Evolutionary conservation across 2,888 invertebrate genomes (phyloP), one percentile per base, ranked within the genome.

Genomic region (Ornithoptera priamus): DNA sequence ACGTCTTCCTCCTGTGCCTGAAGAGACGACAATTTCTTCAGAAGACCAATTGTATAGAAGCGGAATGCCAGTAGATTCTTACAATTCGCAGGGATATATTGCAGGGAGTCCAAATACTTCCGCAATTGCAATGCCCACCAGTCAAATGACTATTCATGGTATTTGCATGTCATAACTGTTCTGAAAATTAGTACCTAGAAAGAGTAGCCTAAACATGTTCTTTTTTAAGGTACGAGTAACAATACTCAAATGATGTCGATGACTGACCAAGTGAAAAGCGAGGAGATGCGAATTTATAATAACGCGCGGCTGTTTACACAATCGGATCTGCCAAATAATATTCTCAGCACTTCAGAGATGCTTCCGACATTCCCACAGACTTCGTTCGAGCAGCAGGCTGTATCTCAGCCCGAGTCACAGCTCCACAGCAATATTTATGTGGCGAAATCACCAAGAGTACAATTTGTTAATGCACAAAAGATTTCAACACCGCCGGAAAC

Each of bases 1-100:
- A 62, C 93, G 94, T 62, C 83, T 95, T 78, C 93, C 94, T 72
- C 92, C 94, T 22, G 94, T 95, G 71, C 94, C 94, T 8, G 94
- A 95, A 78, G 95, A 95, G 80, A 88, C 90, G 68, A 81, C 93
- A 57, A 74, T 91, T 46, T 80, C 86, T 59, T 71, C 87, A 36
- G 94, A 94, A 74, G 94, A 94, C 72, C 80, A 92, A 62, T 82
- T 94, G 82, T 93, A 93, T 75, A 81, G 90, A 69, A 80, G 84
- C 73, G 83, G 83, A 72, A 93, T 94, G 85, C 87, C 91, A 57
- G 86, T 89, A 72, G 91, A 90, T 77, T 75, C 88, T 1, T 91
- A 89, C 79, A 80, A 79, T 62, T 76, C 85, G 24, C 86, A 88
- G 71, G 82, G 82, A 46, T 92, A 87, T 76, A 81, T 85, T 73